These are phyloP conservation scores for Fistularia tabacaria DNA, from an alignment of 2,797 vertebrate genomes.

Conservation along the genomic window DNA sequence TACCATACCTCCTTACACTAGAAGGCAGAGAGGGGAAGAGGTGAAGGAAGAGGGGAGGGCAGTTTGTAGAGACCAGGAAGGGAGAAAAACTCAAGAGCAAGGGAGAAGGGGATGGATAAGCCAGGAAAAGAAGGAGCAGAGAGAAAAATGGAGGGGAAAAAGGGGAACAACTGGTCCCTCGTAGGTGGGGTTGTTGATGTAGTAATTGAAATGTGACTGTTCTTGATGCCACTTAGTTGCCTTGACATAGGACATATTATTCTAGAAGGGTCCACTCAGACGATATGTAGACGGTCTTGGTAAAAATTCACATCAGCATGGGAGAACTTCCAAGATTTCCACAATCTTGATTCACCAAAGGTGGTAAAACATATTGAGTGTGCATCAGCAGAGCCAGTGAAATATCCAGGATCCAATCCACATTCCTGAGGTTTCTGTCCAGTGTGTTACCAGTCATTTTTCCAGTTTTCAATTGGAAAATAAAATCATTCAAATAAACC, in stretches of 20 bases:
- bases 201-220: constrained; percentile 5
- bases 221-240: neutral
- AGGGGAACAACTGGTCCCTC: constrained; percentile 13
- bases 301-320: constrained; percentile 12
- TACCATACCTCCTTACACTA: constrained; percentile 67
- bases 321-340: constrained; percentile 6
- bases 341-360: neutral
- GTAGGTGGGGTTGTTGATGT: constrained; percentile 4
- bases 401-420: constrained; percentile 9
- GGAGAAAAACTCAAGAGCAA: constrained; percentile 9
- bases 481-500: constrained; percentile 8
- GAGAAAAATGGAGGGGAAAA: constrained; percentile 7
- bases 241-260: neutral
- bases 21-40: constrained; percentile 16
- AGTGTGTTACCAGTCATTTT: constrained; percentile 12
- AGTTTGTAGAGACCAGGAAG: neutral
- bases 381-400: neutral
- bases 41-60: neutral
- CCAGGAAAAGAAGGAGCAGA: neutral
- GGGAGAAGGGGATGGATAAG: neutral
- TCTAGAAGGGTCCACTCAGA: constrained; percentile 8
- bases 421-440: neutral
- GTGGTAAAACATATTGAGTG: no score
- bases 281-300: neutral
- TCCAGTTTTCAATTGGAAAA: constrained; percentile 3